Evolutionary conservation across 2,888 invertebrate genomes (phyloP).

Genomic region (Synanthedon myopaeformis): DNA sequence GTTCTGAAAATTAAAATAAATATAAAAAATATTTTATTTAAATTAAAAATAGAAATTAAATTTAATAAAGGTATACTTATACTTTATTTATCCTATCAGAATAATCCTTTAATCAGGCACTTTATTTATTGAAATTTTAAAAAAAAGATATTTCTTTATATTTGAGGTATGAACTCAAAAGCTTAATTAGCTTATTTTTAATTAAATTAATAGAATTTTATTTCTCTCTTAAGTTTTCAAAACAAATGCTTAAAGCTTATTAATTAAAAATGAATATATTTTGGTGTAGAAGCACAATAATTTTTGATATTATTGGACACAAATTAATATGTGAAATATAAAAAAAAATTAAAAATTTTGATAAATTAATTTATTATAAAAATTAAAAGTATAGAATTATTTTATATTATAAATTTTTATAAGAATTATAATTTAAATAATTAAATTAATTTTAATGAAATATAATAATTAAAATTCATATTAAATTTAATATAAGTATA

Average conservation of each 20-base stretch:
- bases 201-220: slow-evolving; percentile 17
- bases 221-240: slow-evolving; percentile 78
- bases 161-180: slow-evolving; percentile 74
- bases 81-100: slow-evolving; percentile 58
- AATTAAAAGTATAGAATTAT: no score
- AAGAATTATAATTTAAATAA: no score
- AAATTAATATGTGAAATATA: no score
- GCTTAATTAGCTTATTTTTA: slow-evolving; percentile 71
- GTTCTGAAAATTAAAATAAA: slow-evolving; percentile 66
- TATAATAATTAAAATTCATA: neutral
- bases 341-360: no score
- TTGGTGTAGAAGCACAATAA: no score
- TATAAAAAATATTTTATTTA: slow-evolving; percentile 62
- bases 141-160: slow-evolving; percentile 56
- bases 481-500: slow-evolving; percentile 20
- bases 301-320: no score
- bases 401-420: no score
- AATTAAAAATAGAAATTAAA: slow-evolving; percentile 57
- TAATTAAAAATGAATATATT: slow-evolving; percentile 11
- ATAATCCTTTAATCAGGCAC: slow-evolving; percentile 60
- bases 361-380: no score
- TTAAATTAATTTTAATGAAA: no score
- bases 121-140: slow-evolving; percentile 44
- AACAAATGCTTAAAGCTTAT: slow-evolving; percentile 78
- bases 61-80: slow-evolving; percentile 68